Evolutionary conservation across 2,113 vertebrate species (phyloP).

Genomic region (Seriola rivoliana): DNA sequence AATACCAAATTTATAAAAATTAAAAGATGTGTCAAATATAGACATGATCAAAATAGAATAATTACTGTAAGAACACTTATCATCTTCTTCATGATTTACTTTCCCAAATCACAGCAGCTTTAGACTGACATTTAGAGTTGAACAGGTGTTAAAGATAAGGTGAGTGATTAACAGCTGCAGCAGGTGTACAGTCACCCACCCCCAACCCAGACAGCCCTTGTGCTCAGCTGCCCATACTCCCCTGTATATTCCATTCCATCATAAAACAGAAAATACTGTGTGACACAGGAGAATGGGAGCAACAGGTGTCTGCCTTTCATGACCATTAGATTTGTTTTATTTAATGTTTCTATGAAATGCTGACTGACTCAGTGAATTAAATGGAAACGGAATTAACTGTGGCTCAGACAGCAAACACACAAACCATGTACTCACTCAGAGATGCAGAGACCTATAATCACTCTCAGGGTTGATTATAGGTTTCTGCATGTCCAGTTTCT

Average conservation of each 20-base stretch:
- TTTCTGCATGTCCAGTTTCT: not conserved
- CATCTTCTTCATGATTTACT: not conserved
- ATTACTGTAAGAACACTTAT: too few species aligned
- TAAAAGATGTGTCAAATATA: not conserved
- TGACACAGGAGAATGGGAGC: not conserved
- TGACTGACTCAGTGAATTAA: not conserved
- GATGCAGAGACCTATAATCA: too few species aligned
- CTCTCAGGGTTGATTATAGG: not conserved
- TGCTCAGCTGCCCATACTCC: not conserved
- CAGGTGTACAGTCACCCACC: slow-evolving; percentile 23
- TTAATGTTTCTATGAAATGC: not conserved
- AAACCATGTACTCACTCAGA: not conserved
- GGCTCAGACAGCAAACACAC: not conserved
- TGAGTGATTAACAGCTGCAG: slow-evolving; percentile 27
- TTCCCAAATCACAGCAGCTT: not conserved
- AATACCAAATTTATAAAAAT: too few species aligned
- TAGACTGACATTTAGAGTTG: not conserved
- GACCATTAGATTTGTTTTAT: not conserved
- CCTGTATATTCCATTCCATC: not conserved
- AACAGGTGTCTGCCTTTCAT: slow-evolving; percentile 22
- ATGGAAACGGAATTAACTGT: not conserved
- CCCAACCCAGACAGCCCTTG: not conserved
- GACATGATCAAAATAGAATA: too few species aligned
- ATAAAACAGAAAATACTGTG: slow-evolving; percentile 7
- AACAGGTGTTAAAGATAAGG: not conserved